Percentiles rank a stretch among this genome's conserved stretches.
Conservation (phyloP, 2,113 vertebrate genomes). For the Nematolebias whitei region DNA sequence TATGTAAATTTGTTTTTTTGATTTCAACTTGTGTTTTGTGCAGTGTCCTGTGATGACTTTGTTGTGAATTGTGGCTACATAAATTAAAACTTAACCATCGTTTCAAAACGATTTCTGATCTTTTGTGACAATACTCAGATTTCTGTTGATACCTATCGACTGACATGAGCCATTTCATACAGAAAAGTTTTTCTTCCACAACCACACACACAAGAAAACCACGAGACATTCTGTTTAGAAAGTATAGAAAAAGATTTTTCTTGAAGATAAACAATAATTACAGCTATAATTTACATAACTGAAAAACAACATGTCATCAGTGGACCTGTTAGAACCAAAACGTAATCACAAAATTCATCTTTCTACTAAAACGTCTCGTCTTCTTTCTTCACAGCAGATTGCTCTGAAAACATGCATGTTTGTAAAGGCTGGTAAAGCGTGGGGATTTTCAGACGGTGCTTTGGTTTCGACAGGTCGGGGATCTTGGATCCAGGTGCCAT, state of each 20-base stretch:
- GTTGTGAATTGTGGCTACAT: no score
- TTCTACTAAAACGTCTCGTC: not conserved
- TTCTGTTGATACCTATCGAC: no score
- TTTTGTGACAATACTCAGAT: no score
- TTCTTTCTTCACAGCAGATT: constrained; percentile 14
- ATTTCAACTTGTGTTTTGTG: no score
- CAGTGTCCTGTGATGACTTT: no score
- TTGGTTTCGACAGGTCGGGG: constrained; percentile 61
- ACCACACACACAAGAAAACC: not conserved
- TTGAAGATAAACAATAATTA: constrained; percentile 36
- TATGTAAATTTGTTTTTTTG: no score
- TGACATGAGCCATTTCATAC: no score
- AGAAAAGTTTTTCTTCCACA: not conserved
- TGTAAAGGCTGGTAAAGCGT: constrained; percentile 56
- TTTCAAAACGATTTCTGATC: no score
- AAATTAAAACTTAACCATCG: no score
- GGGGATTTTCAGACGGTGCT: constrained; percentile 43
- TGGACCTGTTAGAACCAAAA: not conserved
- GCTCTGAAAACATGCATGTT: constrained; percentile 43
- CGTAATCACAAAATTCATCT: not conserved
- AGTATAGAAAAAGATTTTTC: constrained; percentile 39
- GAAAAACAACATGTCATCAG: constrained; percentile 44
- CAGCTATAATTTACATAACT: constrained; percentile 42
- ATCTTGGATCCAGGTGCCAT: constrained; percentile 19
- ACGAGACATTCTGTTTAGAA: constrained; percentile 53